Evolutionary conservation across 2,113 vertebrate species (phyloP).

Genomic region (Bubalus kerabau): DNA sequence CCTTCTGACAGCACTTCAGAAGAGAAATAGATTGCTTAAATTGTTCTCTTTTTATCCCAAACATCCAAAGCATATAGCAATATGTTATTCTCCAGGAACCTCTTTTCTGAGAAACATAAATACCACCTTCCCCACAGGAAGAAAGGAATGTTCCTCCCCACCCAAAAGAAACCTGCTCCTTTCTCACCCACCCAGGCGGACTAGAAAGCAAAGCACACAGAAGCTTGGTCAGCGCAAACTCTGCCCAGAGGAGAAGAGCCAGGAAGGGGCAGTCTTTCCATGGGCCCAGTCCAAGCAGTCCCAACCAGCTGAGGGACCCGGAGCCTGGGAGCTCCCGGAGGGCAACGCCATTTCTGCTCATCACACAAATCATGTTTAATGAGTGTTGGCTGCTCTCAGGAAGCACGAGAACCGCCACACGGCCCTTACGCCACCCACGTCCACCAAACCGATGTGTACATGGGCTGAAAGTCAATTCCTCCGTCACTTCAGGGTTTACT

Average conservation of each 20-base stretch:
- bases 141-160: slow-evolving; percentile 69
- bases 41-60: slow-evolving; percentile 39
- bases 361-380: neutral
- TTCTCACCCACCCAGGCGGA: slow-evolving; percentile 50
- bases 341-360: neutral
- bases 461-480: neutral
- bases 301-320: neutral
- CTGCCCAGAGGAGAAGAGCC: neutral
- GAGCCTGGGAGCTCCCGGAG: neutral
- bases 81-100: slow-evolving; percentile 60
- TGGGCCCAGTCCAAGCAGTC: neutral
- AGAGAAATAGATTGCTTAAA: slow-evolving; percentile 44
- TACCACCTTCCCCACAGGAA: slow-evolving; percentile 67
- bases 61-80: slow-evolving; percentile 51
- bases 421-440: rapidly evolving
- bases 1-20: slow-evolving; percentile 50
- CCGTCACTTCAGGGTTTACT: neutral
- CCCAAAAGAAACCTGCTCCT: slow-evolving; percentile 65
- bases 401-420: neutral
- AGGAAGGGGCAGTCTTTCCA: neutral
- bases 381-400: neutral
- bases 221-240: slow-evolving; percentile 35
- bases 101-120: slow-evolving; percentile 70
- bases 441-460: neutral
- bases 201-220: slow-evolving; percentile 50